phyloP scores from a whole-genome alignment of 2,888 invertebrate genomes.

The Campopleginae sp. region DNA sequence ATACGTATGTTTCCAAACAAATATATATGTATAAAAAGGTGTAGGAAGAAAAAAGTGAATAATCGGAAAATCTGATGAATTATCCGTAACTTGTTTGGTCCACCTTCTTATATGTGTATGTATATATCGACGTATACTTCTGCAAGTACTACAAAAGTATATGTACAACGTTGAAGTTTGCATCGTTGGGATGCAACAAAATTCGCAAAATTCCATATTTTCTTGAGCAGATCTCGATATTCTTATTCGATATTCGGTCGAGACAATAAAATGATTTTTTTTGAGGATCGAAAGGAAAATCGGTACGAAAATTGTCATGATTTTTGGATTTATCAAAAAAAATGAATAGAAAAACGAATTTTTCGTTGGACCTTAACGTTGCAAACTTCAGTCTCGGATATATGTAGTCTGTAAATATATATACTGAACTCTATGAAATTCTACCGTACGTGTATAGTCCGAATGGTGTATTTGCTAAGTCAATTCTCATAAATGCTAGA shows the following conservation, averaged over 20 bases:
- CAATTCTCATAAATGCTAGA: slow-evolving; percentile 49
- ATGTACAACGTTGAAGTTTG: too few species aligned
- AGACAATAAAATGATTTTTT: too few species aligned
- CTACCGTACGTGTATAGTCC: slow-evolving; percentile 55
- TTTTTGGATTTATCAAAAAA: too few species aligned
- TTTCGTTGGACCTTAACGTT: too few species aligned
- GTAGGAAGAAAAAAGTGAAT: not conserved
- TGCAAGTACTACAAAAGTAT: slow-evolving; percentile 31
- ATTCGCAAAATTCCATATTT: too few species aligned
- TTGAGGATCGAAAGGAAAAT: too few species aligned
- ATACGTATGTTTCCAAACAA: slow-evolving; percentile 28
- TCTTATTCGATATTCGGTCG: too few species aligned
- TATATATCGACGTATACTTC: slow-evolving; percentile 4
- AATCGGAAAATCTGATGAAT: not conserved
- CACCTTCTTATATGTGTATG: not conserved
- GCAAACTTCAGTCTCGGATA: too few species aligned
- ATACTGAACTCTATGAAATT: slow-evolving; percentile 47
- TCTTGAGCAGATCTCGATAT: too few species aligned
- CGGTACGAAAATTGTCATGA: too few species aligned
- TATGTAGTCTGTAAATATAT: slow-evolving; percentile 62
- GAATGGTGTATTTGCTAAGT: slow-evolving; percentile 56
- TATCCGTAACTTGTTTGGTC: not conserved
- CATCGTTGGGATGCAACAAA: too few species aligned
- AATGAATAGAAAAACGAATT: too few species aligned
- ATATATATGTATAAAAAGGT: slow-evolving; percentile 23